Evolutionary conservation across 2,113 vertebrate genomes (phyloP).

Genomic region (Pelvicachromis taeniatus): DNA sequence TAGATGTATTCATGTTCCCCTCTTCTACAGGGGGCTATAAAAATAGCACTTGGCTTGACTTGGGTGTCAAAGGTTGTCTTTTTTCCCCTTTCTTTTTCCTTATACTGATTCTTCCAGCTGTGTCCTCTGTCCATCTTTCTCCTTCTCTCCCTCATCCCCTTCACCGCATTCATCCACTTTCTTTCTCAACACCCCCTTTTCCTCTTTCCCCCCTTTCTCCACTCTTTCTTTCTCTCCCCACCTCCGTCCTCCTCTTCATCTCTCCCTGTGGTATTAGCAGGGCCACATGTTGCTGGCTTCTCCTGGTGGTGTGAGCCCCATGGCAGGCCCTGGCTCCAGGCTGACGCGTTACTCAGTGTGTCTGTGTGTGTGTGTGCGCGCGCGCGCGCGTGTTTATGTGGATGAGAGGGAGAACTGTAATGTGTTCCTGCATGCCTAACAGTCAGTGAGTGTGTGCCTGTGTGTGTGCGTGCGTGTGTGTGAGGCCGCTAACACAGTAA

Average conservation of each 20-base stretch:
- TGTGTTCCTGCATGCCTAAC: constrained; percentile 54
- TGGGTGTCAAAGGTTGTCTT: constrained; percentile 70
- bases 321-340: constrained; percentile 93
- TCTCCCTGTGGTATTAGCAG: constrained; percentile 86
- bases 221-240: not conserved
- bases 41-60: constrained; percentile 76
- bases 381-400: constrained; percentile 31
- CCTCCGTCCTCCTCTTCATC: constrained; percentile 57
- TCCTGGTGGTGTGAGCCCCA: constrained; percentile 77
- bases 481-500: constrained; percentile 88
- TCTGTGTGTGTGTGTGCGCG: constrained; percentile 30
- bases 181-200: not conserved
- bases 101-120: constrained; percentile 1
- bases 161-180: not conserved
- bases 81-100: not conserved
- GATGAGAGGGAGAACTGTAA: constrained; percentile 39
- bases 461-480: rapidly evolving
- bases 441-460: constrained; percentile 1
- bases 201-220: not conserved
- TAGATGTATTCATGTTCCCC: constrained; percentile 43
- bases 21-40: constrained; percentile 59
- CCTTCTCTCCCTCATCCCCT: not conserved
- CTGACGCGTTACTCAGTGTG: constrained; percentile 79
- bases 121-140: constrained; percentile 13
- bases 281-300: constrained; percentile 90